Percentiles rank a stretch among this genome's conserved stretches.
These are phyloP conservation scores for Coccyzus lansbergi DNA, from an alignment of 2,797 vertebrate species.

Conservation along the genomic window DNA sequence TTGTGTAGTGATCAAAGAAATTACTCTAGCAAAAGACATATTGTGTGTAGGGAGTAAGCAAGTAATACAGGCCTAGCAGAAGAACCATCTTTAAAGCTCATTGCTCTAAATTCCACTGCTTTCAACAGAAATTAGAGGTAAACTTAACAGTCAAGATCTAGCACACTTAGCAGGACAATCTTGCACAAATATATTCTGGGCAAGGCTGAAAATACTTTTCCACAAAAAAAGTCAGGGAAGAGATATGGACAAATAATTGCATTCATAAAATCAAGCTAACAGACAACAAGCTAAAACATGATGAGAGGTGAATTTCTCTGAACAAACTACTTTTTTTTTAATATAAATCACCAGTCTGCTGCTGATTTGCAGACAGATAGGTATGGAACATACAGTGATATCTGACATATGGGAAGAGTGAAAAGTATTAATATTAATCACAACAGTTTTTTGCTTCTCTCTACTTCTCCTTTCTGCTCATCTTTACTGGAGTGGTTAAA, in stretches of 20 bases:
- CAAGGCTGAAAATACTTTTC: not conserved
- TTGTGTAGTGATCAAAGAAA: constrained; percentile 49
- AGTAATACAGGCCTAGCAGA: not conserved
- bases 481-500: not conserved
- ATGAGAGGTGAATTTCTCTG: not conserved
- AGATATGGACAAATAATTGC: not conserved
- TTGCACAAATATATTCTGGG: not conserved
- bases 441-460: constrained; percentile 21
- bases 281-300: not conserved
- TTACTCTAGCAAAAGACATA: not conserved
- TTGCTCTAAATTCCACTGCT: not conserved
- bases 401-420: not conserved
- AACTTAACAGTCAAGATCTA: not conserved
- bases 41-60: not conserved
- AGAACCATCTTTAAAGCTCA: not conserved
- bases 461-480: not conserved
- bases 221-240: not conserved
- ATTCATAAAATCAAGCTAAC: not conserved
- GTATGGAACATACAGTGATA: not conserved
- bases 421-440: constrained; percentile 38
- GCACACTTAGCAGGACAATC: not conserved
- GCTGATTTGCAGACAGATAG: constrained; percentile 31
- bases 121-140: constrained; percentile 15
- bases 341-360: not conserved
- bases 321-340: not conserved